phyloP scores from a whole-genome alignment of 2,113 vertebrate genomes.

The Nothoprocta perdicaria region DNA sequence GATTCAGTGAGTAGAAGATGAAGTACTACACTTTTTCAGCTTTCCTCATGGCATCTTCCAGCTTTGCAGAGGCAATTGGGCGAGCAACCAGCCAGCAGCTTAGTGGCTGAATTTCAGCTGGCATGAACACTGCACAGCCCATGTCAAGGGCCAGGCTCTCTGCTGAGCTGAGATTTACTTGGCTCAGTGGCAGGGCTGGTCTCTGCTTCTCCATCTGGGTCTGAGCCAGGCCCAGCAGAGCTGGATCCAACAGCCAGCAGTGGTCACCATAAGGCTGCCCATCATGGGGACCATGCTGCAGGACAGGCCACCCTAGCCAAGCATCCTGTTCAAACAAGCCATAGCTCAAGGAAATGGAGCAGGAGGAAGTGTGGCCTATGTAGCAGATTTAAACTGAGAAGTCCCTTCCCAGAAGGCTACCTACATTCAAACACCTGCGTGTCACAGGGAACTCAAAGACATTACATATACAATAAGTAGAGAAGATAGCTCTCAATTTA shows the following conservation, averaged over 20 bases:
- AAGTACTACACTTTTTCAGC: slow-evolving; percentile 8
- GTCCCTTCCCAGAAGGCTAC: rapidly evolving
- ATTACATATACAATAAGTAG: rapidly evolving
- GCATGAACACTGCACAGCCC: background rate
- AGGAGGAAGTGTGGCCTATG: background rate
- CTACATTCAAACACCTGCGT: rapidly evolving
- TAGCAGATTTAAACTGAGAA: background rate
- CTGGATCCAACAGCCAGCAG: rapidly evolving
- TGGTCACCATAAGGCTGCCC: background rate
- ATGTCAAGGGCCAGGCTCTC: background rate
- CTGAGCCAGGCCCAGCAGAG: background rate
- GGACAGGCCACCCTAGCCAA: background rate
- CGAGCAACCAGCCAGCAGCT: slow-evolving; percentile 25
- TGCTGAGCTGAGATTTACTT: slow-evolving; percentile 26
- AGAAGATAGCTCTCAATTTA: background rate
- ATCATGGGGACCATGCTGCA: rapidly evolving
- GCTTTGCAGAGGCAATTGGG: background rate
- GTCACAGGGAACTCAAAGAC: background rate
- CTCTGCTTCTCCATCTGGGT: background rate
- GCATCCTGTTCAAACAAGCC: rapidly evolving
- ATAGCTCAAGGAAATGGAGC: background rate
- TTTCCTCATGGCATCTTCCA: background rate
- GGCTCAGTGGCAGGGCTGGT: rapidly evolving
- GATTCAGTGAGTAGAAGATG: slow-evolving; percentile 13
- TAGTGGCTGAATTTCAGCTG: slow-evolving; percentile 37